Evolutionary conservation across 2,113 vertebrate species (phyloP).

Genomic region (Takifugu flavidus): DNA sequence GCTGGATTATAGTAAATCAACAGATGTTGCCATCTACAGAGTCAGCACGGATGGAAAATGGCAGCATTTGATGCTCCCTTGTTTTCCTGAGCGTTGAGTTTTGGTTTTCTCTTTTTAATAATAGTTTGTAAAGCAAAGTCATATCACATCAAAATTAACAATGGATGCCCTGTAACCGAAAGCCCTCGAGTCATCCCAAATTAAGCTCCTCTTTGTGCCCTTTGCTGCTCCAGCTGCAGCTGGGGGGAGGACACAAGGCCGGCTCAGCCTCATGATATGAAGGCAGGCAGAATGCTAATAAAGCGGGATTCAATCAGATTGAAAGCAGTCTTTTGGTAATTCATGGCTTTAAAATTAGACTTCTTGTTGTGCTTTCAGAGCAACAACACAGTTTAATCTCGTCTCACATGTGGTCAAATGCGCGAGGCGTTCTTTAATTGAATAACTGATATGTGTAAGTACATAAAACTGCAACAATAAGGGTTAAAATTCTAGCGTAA

Average conservation of each 20-base stretch:
- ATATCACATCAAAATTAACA: slow-evolving; percentile 53
- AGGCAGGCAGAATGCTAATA: slow-evolving; percentile 67
- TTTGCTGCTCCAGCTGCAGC: slow-evolving; percentile 65
- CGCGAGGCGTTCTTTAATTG: slow-evolving; percentile 1
- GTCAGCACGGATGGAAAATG: background rate
- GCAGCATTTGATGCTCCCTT: no score
- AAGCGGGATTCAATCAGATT: slow-evolving; percentile 69
- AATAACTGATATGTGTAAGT: no score
- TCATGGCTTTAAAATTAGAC: slow-evolving; percentile 69
- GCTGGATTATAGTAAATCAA: background rate
- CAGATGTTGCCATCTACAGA: slow-evolving; percentile 1
- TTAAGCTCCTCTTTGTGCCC: slow-evolving; percentile 65
- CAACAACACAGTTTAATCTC: slow-evolving; percentile 38
- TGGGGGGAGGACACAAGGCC: slow-evolving; percentile 61
- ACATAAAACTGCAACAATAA: background rate
- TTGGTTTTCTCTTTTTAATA: background rate
- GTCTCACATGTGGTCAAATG: slow-evolving; percentile 17
- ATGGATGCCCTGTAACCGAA: slow-evolving; percentile 45
- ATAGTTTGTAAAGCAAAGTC: no score
- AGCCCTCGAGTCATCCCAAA: slow-evolving; percentile 40
- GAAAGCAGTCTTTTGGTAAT: slow-evolving; percentile 71
- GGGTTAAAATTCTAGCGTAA: background rate
- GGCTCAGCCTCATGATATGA: slow-evolving; percentile 56
- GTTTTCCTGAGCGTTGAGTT: background rate
- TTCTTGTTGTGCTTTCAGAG: slow-evolving; percentile 61